Percentiles rank a stretch among this genome's conserved stretches.
Conservation (phyloP, 2,113 vertebrate genomes). For the Anser brachyrhynchus region DNA sequence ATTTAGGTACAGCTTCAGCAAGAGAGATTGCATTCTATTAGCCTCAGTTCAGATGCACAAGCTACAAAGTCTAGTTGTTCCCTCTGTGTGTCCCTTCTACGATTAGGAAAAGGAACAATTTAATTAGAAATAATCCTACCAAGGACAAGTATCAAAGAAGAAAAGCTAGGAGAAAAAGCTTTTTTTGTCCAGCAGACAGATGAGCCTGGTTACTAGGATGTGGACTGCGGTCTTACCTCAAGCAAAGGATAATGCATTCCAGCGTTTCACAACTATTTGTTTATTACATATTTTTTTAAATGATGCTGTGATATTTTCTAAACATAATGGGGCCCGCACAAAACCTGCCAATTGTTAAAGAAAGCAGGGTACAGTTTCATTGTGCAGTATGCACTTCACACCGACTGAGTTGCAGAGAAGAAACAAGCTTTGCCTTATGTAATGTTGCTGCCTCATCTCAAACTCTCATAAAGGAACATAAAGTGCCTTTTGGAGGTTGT, state of each 20-base stretch:
- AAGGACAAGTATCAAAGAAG: conserved; percentile 26
- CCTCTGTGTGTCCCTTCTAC: neutral
- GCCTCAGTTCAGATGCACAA: neutral
- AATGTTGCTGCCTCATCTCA: neutral
- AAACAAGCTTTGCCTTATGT: neutral
- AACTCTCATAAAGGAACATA: neutral
- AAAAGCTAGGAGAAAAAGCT: neutral
- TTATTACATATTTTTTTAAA: neutral
- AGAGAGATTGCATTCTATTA: conserved; percentile 12
- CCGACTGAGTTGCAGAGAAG: neutral
- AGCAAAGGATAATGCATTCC: conserved; percentile 31
- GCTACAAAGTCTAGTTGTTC: neutral
- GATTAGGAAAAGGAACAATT: conserved; percentile 33
- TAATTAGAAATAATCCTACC: conserved; percentile 57
- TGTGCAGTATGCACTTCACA: neutral
- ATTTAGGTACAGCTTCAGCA: neutral
- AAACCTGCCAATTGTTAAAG: neutral
- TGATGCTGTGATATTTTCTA: neutral
- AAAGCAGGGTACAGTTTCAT: neutral
- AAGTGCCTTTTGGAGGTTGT: conserved; percentile 3
- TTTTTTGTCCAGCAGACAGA: neutral
- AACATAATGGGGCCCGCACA: neutral
- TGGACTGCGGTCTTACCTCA: conserved; percentile 16
- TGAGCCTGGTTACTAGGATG: neutral
- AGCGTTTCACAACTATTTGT: neutral